These are phyloP conservation scores for Euura lappo DNA, from an alignment of 1,140 invertebrate species.

Conservation along the genomic window DNA sequence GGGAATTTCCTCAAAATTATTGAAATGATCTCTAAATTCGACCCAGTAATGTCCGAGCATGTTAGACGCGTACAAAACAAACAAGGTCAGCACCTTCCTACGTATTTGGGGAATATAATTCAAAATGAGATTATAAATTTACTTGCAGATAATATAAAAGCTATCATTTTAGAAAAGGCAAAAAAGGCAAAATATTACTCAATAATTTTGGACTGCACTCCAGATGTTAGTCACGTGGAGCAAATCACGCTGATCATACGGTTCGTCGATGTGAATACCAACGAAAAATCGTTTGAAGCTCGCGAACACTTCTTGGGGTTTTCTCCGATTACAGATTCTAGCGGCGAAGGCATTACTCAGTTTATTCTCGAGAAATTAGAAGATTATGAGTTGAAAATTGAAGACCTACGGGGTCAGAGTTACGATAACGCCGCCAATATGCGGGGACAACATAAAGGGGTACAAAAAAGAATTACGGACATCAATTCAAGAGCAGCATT, in stretches of 20 bases:
- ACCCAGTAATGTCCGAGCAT: conserved; percentile 16
- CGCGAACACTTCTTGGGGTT: conserved; percentile 31
- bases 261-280: conserved; percentile 19
- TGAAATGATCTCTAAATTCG: conserved; percentile 24
- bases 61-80: not conserved
- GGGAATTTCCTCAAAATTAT: conserved; percentile 22
- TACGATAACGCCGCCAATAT: conserved; percentile 50
- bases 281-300: not conserved
- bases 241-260: conserved; percentile 35
- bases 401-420: conserved; percentile 40
- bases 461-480: conserved; percentile 30
- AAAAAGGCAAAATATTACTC: conserved; percentile 28
- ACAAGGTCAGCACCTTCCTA: conserved; percentile 16
- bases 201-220: conserved; percentile 37
- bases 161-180: not conserved
- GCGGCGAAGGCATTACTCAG: conserved; percentile 17
- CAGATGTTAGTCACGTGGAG: conserved; percentile 31
- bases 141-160: conserved; percentile 13
- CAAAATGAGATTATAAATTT: conserved; percentile 24
- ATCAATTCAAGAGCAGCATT: conserved; percentile 29
- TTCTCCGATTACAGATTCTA: conserved; percentile 16
- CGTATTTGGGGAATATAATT: conserved; percentile 14
- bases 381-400: no score
- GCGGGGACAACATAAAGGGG: conserved; percentile 32
- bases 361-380: conserved; percentile 24